phyloP scores from a whole-genome alignment of 2,888 invertebrate species.

The Phaonia tiefii region DNA sequence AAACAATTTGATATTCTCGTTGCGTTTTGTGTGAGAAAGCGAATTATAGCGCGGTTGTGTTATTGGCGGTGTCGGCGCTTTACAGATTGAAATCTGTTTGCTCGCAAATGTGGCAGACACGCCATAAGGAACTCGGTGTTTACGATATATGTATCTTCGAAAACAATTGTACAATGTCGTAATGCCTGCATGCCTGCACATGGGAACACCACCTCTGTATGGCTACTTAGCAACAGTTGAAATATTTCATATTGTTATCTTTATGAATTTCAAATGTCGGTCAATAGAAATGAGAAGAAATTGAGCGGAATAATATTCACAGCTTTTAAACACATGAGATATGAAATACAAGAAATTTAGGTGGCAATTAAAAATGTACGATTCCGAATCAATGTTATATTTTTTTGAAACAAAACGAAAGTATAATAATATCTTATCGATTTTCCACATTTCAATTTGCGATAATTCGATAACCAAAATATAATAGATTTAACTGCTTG shows the following conservation, averaged over 20 bases:
- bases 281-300: neutral
- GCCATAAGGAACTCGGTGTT: constrained; percentile 1
- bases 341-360: too few relatives aligned
- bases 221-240: neutral
- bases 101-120: neutral
- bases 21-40: neutral
- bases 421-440: too few relatives aligned
- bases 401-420: too few relatives aligned
- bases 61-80: neutral
- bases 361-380: too few relatives aligned
- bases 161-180: neutral
- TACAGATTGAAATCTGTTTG: neutral
- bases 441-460: too few relatives aligned
- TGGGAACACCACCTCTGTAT: too few relatives aligned
- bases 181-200: too few relatives aligned
- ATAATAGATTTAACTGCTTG: too few relatives aligned
- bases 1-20: constrained; percentile 1
- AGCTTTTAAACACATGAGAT: too few relatives aligned
- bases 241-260: neutral
- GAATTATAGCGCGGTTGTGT: neutral
- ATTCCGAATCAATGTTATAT: too few relatives aligned
- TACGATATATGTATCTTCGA: neutral
- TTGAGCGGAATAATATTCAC: too few relatives aligned
- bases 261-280: constrained; percentile 5
- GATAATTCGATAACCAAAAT: too few relatives aligned